These are phyloP conservation scores for Amaurobius ferox DNA, from an alignment of 2,888 invertebrate species.

Conservation along the genomic window DNA sequence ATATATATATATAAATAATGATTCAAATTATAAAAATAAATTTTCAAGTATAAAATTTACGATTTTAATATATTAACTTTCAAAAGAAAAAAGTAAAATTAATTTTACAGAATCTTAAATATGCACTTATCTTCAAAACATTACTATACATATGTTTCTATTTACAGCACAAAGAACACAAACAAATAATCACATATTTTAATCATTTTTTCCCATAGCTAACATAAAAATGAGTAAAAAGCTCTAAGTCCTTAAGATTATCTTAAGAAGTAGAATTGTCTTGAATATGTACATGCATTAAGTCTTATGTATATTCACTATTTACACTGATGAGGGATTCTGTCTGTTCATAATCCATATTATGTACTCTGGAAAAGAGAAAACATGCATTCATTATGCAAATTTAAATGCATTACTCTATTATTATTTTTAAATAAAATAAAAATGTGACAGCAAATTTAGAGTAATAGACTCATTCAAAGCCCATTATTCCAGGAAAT, in stretches of 20 bases:
- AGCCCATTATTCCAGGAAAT: too few relatives aligned
- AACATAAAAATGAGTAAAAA: not conserved
- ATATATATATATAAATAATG: not conserved
- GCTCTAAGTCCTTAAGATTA: not conserved
- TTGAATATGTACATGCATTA: not conserved
- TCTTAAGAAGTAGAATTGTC: not conserved
- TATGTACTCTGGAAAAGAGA: slow-evolving; percentile 81
- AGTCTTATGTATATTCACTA: slow-evolving; percentile 71
- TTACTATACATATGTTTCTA: not conserved
- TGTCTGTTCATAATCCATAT: slow-evolving; percentile 83
- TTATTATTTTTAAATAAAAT: too few relatives aligned
- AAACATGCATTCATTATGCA: too few relatives aligned
- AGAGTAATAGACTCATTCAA: too few relatives aligned
- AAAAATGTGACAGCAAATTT: too few relatives aligned
- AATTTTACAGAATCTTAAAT: not conserved
- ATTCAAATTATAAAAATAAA: not conserved
- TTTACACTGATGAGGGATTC: slow-evolving; percentile 82
- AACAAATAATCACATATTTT: not conserved
- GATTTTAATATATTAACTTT: not conserved
- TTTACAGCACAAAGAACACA: not conserved
- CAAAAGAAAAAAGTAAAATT: not conserved
- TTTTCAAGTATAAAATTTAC: not conserved
- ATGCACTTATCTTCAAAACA: not conserved
- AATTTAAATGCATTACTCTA: too few relatives aligned
- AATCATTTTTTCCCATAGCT: not conserved